Percentiles rank a stretch among this genome's conserved stretches.
Conservation (phyloP, 2,113 vertebrate genomes). For the Clarias gariepinus region DNA sequence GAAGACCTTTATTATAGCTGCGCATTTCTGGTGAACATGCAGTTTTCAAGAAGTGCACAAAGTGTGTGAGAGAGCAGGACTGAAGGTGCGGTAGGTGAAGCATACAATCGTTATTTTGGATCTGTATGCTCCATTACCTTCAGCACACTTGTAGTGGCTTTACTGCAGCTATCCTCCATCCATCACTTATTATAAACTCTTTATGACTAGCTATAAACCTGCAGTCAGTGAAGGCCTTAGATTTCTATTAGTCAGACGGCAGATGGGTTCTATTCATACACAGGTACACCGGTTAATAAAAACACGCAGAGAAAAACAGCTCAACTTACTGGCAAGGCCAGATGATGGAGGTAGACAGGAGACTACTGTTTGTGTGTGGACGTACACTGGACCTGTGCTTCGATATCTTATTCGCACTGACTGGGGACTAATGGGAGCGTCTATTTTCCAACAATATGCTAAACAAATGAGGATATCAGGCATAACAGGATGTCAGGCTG, state of each 20-base stretch:
- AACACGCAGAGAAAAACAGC: background rate
- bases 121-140: conserved; percentile 54
- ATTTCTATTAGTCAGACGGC: conserved; percentile 42
- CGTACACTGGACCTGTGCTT: background rate
- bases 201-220: conserved; percentile 55
- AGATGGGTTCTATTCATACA: conserved; percentile 40
- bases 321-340: conserved; percentile 5
- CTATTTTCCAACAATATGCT: background rate
- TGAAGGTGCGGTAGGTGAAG: conserved; percentile 32
- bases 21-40: conserved; percentile 6
- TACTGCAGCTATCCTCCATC: conserved; percentile 48
- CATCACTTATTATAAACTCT: conserved; percentile 57
- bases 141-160: conserved; percentile 44
- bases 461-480: background rate
- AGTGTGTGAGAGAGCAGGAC: conserved; percentile 18
- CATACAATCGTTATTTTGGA: conserved; percentile 50
- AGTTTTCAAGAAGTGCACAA: background rate
- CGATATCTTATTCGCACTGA: conserved; percentile 12
- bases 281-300: conserved; percentile 20
- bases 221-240: conserved; percentile 49
- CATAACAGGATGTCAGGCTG: background rate
- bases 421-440: background rate
- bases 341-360: background rate
- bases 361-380: background rate
- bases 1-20: conserved; percentile 2